Evolutionary conservation across 2,113 vertebrate genomes (phyloP).

Genomic region (Telmatochromis bifrenatus): DNA sequence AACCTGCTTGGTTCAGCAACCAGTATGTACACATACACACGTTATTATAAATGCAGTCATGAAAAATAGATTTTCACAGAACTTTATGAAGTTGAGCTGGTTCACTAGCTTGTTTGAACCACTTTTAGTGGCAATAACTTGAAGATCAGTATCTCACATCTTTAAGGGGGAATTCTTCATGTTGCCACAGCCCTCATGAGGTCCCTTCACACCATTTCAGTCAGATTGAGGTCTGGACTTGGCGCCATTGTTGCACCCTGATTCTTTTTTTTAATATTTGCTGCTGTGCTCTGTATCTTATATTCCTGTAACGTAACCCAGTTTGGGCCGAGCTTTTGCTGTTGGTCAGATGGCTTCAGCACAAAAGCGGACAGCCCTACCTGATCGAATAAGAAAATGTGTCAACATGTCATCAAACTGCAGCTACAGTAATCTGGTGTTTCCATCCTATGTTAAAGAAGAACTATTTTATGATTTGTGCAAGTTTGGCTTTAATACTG

Average conservation of each 20-base stretch:
- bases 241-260: accelerated
- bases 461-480: not conserved
- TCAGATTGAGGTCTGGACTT: not conserved
- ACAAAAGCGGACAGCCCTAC: not conserved
- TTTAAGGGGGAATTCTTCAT: not conserved
- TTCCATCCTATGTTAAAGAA: not conserved
- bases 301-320: not conserved
- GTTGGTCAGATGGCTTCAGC: not conserved
- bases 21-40: constrained; percentile 73
- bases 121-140: not conserved
- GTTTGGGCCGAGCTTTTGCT: not conserved
- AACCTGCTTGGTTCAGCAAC: constrained; percentile 95
- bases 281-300: not conserved
- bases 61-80: not conserved
- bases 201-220: not conserved
- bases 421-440: not conserved
- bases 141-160: not conserved
- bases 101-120: not conserved
- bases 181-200: accelerated
- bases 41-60: not conserved
- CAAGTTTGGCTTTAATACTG: not conserved
- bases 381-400: not conserved
- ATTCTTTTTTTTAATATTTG: not conserved
- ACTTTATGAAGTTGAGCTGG: not conserved
- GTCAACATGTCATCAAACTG: not conserved